Conservation (phyloP, 2,113 vertebrate genomes). For the Campylomormyrus numenius region DNA sequence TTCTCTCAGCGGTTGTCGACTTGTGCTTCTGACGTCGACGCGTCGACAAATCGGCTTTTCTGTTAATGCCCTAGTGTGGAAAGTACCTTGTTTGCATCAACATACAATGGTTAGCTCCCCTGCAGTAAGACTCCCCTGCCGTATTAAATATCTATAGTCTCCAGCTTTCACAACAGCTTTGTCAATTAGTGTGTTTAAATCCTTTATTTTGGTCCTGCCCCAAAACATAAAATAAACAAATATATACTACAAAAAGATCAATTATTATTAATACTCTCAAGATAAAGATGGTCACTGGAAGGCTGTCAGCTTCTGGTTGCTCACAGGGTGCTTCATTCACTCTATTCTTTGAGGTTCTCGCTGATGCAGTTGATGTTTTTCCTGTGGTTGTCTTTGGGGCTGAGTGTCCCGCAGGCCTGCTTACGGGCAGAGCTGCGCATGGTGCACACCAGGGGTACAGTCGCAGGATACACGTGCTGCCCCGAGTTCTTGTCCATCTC, state of each 20-base stretch:
- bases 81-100: no score
- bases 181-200: not conserved
- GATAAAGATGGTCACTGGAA: slow-evolving; percentile 36
- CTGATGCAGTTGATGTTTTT: slow-evolving; percentile 67
- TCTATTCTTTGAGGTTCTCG: slow-evolving; percentile 65
- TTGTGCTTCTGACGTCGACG: no score
- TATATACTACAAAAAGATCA: slow-evolving; percentile 47
- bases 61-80: no score
- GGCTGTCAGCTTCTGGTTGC: not conserved
- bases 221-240: slow-evolving; percentile 38
- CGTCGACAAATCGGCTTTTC: no score
- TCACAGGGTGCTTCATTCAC: slow-evolving; percentile 29
- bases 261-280: slow-evolving; percentile 43
- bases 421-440: slow-evolving; percentile 58
- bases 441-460: slow-evolving; percentile 54
- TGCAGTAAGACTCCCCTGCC: no score
- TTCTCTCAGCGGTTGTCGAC: no score
- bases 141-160: not conserved
- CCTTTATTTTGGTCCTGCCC: slow-evolving; percentile 1
- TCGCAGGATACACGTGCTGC: slow-evolving; percentile 40
- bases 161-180: not conserved
- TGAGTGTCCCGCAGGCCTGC: slow-evolving; percentile 69
- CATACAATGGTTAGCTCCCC: no score
- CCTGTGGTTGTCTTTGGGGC: slow-evolving; percentile 84
- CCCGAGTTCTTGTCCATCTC: slow-evolving; percentile 55